Percentiles rank a stretch among this genome's conserved stretches.
Conservation (phyloP, 2,797 vertebrate genomes). For the Choloepus didactylus region DNA sequence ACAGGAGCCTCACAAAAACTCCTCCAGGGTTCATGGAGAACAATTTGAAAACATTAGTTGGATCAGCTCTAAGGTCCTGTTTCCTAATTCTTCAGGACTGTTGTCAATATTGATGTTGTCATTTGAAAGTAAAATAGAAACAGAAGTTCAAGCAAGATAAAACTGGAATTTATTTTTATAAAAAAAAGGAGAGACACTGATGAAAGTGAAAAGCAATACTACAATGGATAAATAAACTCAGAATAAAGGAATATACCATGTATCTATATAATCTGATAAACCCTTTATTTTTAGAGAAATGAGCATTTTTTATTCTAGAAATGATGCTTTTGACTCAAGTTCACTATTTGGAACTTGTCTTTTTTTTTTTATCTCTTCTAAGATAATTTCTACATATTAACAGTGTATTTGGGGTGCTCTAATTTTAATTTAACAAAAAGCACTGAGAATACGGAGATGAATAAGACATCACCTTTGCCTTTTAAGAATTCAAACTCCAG, state of each 20-base stretch:
- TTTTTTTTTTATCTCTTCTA: not conserved
- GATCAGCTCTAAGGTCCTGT: not conserved
- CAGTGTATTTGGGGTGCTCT: not conserved
- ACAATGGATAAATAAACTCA: not conserved
- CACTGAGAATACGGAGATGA: not conserved
- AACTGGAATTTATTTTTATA: not conserved
- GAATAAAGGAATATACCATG: slow-evolving; percentile 36
- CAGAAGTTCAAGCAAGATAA: slow-evolving; percentile 4
- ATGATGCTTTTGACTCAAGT: not conserved
- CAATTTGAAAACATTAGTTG: not conserved
- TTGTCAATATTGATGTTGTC: not conserved
- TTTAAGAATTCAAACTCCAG: slow-evolving; percentile 8
- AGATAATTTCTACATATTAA: not conserved
- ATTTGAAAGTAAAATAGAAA: slow-evolving; percentile 44
- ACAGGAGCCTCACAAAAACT: not conserved
- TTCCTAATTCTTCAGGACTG: not conserved
- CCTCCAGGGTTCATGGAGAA: not conserved
- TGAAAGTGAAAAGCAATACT: slow-evolving; percentile 18
- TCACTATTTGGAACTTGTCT: not conserved
- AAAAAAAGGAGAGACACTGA: not conserved
- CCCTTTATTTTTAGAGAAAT: not conserved
- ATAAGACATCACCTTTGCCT: not conserved
- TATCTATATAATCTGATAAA: not conserved
- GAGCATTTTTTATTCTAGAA: slow-evolving; percentile 38
- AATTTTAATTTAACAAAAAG: slow-evolving; percentile 58